Base-by-base conservation (phyloP, 2,888 invertebrate species). In the Metalampra italica region DNA sequence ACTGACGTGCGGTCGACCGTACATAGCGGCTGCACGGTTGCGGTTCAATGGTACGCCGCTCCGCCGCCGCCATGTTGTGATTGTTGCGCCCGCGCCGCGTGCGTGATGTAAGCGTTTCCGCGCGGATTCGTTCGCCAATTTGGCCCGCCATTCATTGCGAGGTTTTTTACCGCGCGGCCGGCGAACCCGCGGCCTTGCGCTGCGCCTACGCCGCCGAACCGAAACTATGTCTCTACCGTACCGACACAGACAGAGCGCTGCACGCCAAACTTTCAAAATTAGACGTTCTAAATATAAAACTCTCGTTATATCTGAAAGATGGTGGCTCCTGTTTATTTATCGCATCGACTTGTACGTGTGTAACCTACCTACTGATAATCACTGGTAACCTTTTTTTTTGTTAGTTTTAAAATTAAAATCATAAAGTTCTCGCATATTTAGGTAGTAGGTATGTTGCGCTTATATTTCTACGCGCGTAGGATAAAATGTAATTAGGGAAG, bases 131-230 rank as follows among this genome's bases (percentile, higher is more conserved):
- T 50, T 69, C 60, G 75, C 71, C 59, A 71, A 77, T 78, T 74
- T 70, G 72, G 72, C 71, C 64, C 72, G 78, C 78, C 86, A 85
- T 86, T 88, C 86, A 88, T 86, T 71, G 78, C 54, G 66, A 34
- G 34, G 71, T 79, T 82, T 85, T 81, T 81, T 76, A 67, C 74
- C 58, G 62, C 58, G 62, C 77, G 81, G 78, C 60, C 82, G 79
- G 67, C 82, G 82, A 82, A 83, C 82, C 62, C 75, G 59, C 83
- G 85, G 81, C 86, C 83, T 84, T 85, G 83, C 69, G 57, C 49
- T 66, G 78, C 80, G 77, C 80, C 78, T 78, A 79, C 82, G 76
- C 73, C 58, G 58, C 44, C 54, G 57, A 54, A 42, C 50, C 51
- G 52, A 11, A 11, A 30, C 47, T 29, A 29, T 40, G 7, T 48